phyloP scores from a whole-genome alignment of 2,113 vertebrate species.

The Syrrhaptes paradoxus region DNA sequence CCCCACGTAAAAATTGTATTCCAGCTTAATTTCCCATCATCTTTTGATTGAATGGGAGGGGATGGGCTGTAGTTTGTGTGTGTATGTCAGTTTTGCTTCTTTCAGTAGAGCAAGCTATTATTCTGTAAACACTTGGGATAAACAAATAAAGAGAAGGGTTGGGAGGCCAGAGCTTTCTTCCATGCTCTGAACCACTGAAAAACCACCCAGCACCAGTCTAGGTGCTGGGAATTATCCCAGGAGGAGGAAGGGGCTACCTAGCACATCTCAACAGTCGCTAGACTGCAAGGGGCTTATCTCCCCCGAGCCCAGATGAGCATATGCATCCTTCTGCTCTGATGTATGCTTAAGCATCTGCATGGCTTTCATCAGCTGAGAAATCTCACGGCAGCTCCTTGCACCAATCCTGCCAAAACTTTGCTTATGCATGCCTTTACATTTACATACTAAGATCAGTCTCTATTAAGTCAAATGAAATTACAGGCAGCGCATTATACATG shows the following conservation, averaged over 20 bases:
- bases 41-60: not conserved
- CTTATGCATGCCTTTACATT: not conserved
- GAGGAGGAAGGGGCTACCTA: not conserved
- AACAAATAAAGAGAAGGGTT: not conserved
- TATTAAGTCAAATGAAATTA: not conserved
- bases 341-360: not conserved
- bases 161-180: not conserved
- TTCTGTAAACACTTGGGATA: not conserved
- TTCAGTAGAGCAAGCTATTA: not conserved
- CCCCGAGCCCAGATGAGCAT: not conserved
- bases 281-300: not conserved
- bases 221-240: not conserved
- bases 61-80: too few species aligned
- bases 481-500: not conserved
- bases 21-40: not conserved
- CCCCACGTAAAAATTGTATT: not conserved
- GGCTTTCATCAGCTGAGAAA: not conserved
- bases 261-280: not conserved
- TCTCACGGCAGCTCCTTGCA: not conserved
- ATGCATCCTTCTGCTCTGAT: not conserved
- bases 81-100: not conserved
- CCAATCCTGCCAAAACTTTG: not conserved
- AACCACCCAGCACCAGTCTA: not conserved
- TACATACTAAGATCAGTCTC: not conserved
- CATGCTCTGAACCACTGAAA: not conserved